phyloP scores from a whole-genome alignment of 2,797 vertebrate genomes.

The Lacerta viridis region DNA sequence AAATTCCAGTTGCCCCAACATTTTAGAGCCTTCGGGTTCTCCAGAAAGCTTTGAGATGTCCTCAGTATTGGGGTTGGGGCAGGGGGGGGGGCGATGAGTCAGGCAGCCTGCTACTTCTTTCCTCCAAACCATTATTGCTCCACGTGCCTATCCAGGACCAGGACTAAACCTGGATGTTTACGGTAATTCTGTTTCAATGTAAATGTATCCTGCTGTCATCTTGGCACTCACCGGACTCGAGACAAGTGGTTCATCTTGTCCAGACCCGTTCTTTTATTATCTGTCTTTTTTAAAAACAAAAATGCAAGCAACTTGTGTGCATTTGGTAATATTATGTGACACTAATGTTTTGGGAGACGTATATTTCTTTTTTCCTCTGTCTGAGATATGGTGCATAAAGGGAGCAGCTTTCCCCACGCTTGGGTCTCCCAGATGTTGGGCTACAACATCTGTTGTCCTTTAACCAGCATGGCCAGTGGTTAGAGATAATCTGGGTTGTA shows the following conservation, averaged over 20 bases:
- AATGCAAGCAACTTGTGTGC: constrained; percentile 21
- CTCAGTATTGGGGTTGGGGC: constrained; percentile 38
- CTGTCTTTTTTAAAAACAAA: constrained; percentile 44
- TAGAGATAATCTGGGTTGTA: neutral
- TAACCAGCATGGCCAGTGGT: neutral
- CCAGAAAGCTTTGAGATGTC: neutral
- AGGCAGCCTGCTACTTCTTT: constrained; percentile 50
- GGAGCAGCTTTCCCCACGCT: too few relatives aligned
- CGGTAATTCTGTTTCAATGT: constrained; percentile 49
- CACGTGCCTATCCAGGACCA: constrained; percentile 56
- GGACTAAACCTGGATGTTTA: constrained; percentile 60
- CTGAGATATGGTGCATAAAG: neutral
- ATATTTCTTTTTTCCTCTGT: constrained; percentile 10
- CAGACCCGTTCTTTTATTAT: constrained; percentile 25
- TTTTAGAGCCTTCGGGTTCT: constrained; percentile 57
- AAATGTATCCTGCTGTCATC: constrained; percentile 39
- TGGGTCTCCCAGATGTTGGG: too few relatives aligned
- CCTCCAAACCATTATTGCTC: constrained; percentile 56
- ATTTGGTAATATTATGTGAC: constrained; percentile 40
- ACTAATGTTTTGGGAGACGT: constrained; percentile 23
- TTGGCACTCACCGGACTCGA: constrained; percentile 51
- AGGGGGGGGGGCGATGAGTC: constrained; percentile 1
- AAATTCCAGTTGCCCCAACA: constrained; percentile 39
- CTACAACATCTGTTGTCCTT: too few relatives aligned
- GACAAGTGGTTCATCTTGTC: constrained; percentile 42